Conservation (phyloP, 2,113 vertebrate species). For the Pseudolaguvia tuberculata region DNA sequence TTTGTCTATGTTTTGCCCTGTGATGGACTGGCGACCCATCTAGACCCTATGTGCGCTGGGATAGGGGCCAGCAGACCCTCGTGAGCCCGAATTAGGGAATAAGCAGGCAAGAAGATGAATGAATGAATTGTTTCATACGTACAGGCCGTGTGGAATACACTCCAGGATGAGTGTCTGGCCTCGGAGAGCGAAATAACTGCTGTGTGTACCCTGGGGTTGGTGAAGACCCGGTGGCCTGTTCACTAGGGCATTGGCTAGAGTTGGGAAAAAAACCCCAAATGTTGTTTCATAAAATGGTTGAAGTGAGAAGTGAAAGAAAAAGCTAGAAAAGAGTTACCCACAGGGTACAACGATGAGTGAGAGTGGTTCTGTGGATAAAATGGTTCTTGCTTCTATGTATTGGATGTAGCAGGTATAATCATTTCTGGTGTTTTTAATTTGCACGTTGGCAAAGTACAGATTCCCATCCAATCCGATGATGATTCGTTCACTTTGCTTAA, state of each 20-base stretch:
- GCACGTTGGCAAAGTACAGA: constrained; percentile 80
- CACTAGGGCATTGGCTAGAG: constrained; percentile 65
- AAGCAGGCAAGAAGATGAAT: too few relatives aligned
- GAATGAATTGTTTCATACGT: constrained; percentile 60
- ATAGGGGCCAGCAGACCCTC: too few relatives aligned
- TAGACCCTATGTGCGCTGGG: too few relatives aligned
- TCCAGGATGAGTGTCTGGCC: constrained; percentile 65
- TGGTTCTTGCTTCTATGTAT: constrained; percentile 72
- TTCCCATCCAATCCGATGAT: constrained; percentile 77
- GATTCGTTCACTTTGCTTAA: constrained; percentile 72
- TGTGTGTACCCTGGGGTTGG: constrained; percentile 55
- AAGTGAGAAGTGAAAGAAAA: not conserved
- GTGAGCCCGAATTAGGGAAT: too few relatives aligned
- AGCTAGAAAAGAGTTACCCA: constrained; percentile 54
- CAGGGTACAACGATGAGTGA: constrained; percentile 71
- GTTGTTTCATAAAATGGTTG: not conserved
- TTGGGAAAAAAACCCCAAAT: not conserved
- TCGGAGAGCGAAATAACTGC: constrained; percentile 61
- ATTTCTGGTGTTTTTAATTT: constrained; percentile 63
- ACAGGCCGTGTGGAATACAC: constrained; percentile 80
- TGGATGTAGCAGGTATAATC: constrained; percentile 85
- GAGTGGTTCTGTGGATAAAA: constrained; percentile 75
- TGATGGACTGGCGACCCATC: too few relatives aligned
- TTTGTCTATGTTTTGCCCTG: too few relatives aligned
- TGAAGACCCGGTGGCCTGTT: constrained; percentile 66